Evolutionary conservation across 2,888 invertebrate species (phyloP).

Genomic region (Hybos culiciformis): DNA sequence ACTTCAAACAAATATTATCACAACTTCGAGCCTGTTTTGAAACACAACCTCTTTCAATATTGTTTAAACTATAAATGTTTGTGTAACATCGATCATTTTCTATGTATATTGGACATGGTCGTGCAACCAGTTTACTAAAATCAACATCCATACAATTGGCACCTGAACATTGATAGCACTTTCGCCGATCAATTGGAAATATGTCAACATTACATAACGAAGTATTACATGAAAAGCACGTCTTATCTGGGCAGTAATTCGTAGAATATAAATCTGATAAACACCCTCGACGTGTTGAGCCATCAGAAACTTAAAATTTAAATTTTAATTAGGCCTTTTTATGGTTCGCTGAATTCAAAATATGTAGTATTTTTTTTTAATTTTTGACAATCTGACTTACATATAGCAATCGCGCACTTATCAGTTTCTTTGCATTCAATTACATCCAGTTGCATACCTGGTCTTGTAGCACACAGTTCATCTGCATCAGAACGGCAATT

Average conservation of each 20-base stretch:
- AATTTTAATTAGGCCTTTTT: background rate
- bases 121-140: constrained; percentile 13
- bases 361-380: background rate
- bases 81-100: constrained; percentile 25
- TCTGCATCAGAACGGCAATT: constrained; percentile 23
- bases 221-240: constrained; percentile 24
- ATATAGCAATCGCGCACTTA: constrained; percentile 23
- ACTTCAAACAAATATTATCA: constrained; percentile 24
- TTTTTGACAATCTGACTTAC: constrained; percentile 8
- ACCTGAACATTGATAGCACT: constrained; percentile 27
- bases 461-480: constrained; percentile 24
- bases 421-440: constrained; percentile 21
- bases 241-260: constrained; percentile 15
- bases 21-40: constrained; percentile 19
- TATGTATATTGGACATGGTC: constrained; percentile 24
- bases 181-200: constrained; percentile 22
- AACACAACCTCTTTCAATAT: constrained; percentile 22
- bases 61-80: constrained; percentile 21
- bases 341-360: background rate
- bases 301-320: constrained; percentile 20
- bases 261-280: constrained; percentile 11
- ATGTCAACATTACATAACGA: constrained; percentile 25
- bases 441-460: constrained; percentile 25
- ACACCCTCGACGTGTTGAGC: constrained; percentile 25
- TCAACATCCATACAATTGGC: constrained; percentile 21